These are phyloP conservation scores for Solen grandis DNA, from an alignment of 1,140 invertebrate genomes.

Conservation along the genomic window DNA sequence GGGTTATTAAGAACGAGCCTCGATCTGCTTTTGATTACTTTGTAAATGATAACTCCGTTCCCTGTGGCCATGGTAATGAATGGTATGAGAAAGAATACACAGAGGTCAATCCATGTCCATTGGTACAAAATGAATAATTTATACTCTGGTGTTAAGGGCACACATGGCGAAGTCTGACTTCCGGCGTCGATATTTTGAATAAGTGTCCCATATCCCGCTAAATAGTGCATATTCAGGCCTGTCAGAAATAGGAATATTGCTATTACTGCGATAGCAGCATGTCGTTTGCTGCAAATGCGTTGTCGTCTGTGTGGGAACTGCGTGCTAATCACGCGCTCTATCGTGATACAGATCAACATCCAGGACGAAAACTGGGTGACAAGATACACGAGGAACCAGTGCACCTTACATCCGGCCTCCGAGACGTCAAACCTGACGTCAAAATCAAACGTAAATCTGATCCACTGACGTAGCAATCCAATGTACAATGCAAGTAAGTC, in stretches of 20 bases:
- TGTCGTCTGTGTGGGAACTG: conserved; percentile 53
- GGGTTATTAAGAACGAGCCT: neutral
- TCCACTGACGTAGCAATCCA: conserved; percentile 62
- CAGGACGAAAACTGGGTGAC: conserved; percentile 56
- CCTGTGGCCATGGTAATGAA: neutral
- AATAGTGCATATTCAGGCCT: conserved; percentile 20
- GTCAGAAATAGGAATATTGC: neutral
- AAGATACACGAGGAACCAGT: conserved; percentile 54
- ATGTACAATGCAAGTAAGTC: conserved; percentile 57
- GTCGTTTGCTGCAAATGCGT: conserved; percentile 24
- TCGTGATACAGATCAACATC: conserved; percentile 63
- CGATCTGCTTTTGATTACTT: neutral
- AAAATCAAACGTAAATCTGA: conserved; percentile 45
- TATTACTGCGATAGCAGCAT: neutral
- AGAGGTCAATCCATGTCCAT: conserved; percentile 24
- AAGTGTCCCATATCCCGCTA: neutral
- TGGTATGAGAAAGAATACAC: neutral
- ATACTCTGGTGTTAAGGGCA: neutral
- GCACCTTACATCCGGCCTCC: conserved; percentile 53
- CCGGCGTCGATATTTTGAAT: neutral
- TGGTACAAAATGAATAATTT: neutral
- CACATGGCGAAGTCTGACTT: neutral
- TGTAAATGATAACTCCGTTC: conserved; percentile 2
- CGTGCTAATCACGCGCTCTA: conserved; percentile 59
- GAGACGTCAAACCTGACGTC: conserved; percentile 53